Conservation (phyloP, 2,888 invertebrate species). For the Perizoma affinitatum region DNA sequence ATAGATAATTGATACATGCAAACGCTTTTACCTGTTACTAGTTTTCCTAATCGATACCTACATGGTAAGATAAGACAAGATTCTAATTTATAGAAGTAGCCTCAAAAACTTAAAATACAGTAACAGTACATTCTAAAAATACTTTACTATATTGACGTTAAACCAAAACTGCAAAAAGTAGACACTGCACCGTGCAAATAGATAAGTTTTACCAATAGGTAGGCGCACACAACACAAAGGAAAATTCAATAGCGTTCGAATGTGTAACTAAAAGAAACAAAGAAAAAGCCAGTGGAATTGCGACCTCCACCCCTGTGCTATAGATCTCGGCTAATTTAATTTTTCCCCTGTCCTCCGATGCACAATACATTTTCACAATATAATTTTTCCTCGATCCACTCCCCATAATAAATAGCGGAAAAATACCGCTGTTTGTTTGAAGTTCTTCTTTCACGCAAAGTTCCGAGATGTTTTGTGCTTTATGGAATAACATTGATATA, state of each 20-base stretch:
- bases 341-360: conserved; percentile 43
- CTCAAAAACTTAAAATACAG: background rate
- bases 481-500: background rate
- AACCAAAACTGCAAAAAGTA: conserved; percentile 1
- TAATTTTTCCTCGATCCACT: conserved; percentile 38
- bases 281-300: conserved; percentile 32
- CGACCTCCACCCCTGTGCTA: conserved; percentile 32
- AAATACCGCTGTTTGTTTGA: conserved; percentile 33
- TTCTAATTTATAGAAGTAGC: no score
- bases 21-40: no score
- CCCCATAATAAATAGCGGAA: conserved; percentile 31
- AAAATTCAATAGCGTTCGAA: conserved; percentile 26
- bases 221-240: conserved; percentile 17
- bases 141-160: background rate
- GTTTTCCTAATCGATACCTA: no score
- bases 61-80: no score
- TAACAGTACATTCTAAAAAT: background rate
- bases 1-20: no score
- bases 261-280: conserved; percentile 33
- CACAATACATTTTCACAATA: conserved; percentile 44
- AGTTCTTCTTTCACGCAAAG: conserved; percentile 1
- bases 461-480: conserved; percentile 3
- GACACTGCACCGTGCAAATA: conserved; percentile 15
- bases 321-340: conserved; percentile 49
- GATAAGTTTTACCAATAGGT: conserved; percentile 23